These are phyloP conservation scores for Pelochelys cantorii DNA, from an alignment of 2,797 vertebrate genomes.

Conservation along the genomic window DNA sequence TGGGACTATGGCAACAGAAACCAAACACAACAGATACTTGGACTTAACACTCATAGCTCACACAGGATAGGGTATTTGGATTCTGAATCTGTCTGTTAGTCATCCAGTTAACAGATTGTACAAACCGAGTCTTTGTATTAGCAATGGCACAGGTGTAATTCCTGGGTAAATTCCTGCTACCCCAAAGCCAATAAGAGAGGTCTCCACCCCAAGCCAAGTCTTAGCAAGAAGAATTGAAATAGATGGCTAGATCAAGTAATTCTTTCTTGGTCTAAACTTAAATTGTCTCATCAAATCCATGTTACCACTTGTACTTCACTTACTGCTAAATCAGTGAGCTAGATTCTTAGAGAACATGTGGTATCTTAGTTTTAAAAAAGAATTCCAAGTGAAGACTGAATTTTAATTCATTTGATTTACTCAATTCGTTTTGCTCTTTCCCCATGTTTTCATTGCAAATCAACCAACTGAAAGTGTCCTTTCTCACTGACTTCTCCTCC, in stretches of 20 bases:
- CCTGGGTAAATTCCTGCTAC: neutral
- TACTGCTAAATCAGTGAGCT: neutral
- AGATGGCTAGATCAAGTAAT: neutral
- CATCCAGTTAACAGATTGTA: neutral
- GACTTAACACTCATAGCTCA: neutral
- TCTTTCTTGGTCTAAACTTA: neutral
- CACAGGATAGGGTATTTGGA: neutral
- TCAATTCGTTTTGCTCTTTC: neutral
- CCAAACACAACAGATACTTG: neutral
- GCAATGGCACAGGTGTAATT: neutral
- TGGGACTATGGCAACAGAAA: neutral
- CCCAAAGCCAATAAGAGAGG: neutral
- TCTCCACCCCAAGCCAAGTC: neutral
- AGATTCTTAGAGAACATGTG: neutral
- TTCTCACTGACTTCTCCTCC: neutral
- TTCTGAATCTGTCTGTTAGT: conserved; percentile 10
- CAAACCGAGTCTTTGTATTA: neutral
- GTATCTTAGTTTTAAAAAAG: neutral
- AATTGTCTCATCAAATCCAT: neutral
- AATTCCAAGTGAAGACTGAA: neutral
- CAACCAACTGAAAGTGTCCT: neutral
- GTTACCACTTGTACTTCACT: neutral
- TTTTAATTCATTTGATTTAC: neutral
- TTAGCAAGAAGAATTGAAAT: conserved; percentile 1
- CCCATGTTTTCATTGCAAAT: neutral